Base-by-base conservation (phyloP, 2,797 vertebrate genomes). In the Helostoma temminkii region DNA sequence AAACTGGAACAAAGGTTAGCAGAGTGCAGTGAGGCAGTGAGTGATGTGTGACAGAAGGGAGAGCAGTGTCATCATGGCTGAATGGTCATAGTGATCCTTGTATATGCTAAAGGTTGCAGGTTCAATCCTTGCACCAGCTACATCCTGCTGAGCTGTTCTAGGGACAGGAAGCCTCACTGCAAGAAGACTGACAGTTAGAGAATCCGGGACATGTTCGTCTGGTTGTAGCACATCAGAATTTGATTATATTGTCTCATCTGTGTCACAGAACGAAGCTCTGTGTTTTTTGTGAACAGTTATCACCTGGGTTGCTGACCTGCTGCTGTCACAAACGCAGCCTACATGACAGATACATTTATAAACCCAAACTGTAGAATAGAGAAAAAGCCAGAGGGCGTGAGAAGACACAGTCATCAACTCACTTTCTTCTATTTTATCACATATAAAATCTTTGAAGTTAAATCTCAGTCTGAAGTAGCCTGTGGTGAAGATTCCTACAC, bases 381-480 rank as follows among this genome's bases (percentile, higher is more conserved):
- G 45, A 26, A 42, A 64, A 80, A 56, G 53, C 66, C 61, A 73
- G 46, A 70, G 68, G 57, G 26, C 59, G 78, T 11, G 37, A 58
- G 74, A 76, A 70, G 72, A 67, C 54, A 42, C 65, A 48, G 26
- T 19, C 56, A 62, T 60, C 26, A 6, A 61, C 59, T 63, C 25
- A 45, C 42, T 78, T 57, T 68, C 37, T 78, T 73, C 54, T 28
- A 75, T 36, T 68, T 74, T 48, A 30, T 59, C 70, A 64, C 32
- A 60, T 68, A 53, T 82, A 39, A 71, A 5, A 81, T 65, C 63
- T 85, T 77, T 81, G 71, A 84, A 69, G 75, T 66, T 42, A 71
- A 48, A 56, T 56, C 63, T 67, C n/a, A 22, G 56, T 60, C 37
- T 75, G 61, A 66, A 75, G 59, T 63, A 61, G 60, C 71, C 58